A percentile compares a stretch with the other conserved stretches of the same genome.
Conservation (phyloP, 2,113 vertebrate species). For the Danio rerio region DNA sequence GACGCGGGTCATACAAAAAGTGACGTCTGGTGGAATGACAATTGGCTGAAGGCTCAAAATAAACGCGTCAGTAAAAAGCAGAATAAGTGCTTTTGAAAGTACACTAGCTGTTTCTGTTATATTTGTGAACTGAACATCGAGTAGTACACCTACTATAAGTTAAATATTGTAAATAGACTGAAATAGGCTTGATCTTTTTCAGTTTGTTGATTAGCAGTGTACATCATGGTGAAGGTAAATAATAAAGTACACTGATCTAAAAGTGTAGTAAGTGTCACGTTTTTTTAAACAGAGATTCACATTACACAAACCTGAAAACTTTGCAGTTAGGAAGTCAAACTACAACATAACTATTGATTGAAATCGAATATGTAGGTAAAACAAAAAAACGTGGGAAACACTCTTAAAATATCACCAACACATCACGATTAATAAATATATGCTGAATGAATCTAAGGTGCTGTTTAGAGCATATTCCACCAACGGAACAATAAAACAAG, state of each 20-base stretch:
- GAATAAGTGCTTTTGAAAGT: not conserved
- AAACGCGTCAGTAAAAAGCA: not conserved
- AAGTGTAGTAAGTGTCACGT: not conserved
- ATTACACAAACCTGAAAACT: slow-evolving; percentile 6
- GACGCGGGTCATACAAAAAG: not conserved
- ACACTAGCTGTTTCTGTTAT: not conserved
- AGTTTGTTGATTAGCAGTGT: not conserved
- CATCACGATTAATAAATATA: slow-evolving; percentile 13
- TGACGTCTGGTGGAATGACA: not conserved
- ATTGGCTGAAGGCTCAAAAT: not conserved
- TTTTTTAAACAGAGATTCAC: slow-evolving; percentile 4
- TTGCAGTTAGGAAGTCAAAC: not conserved
- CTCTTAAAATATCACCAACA: slow-evolving; percentile 30
- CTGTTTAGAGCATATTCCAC: slow-evolving; percentile 43
- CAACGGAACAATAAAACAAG: not conserved
- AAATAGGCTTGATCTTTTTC: slow-evolving; percentile 6
- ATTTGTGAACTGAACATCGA: not conserved
- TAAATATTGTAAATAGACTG: not conserved
- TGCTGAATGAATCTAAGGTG: slow-evolving; percentile 35
- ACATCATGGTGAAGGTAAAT: not conserved
- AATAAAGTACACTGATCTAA: not conserved
- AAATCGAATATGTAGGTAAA: slow-evolving; percentile 41
- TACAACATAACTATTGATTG: slow-evolving; percentile 3
- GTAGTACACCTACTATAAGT: not conserved
- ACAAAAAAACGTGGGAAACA: slow-evolving; percentile 3